Conservation (phyloP, 2,797 vertebrate species). For the Pachyuromys duprasi region DNA sequence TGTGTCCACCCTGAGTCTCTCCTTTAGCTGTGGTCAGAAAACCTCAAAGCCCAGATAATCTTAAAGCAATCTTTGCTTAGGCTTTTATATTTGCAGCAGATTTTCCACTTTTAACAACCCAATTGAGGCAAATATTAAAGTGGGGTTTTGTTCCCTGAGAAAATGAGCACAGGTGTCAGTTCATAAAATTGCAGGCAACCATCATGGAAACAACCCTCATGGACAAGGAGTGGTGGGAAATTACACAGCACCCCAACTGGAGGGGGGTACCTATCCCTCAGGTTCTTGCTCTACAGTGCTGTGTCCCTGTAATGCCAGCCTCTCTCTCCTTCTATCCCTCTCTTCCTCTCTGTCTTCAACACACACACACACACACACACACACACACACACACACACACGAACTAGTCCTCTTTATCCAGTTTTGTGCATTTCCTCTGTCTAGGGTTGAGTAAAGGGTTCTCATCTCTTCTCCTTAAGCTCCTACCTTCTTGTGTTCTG, state of each 20-base stretch:
- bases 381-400: not conserved
- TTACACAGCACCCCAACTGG: not conserved
- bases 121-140: constrained; percentile 50
- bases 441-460: not conserved
- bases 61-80: constrained; percentile 47
- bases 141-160: constrained; percentile 11
- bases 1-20: constrained; percentile 1
- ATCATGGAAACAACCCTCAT: not conserved
- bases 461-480: not conserved
- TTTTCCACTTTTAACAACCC: constrained; percentile 41
- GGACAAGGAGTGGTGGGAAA: not conserved
- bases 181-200: not conserved
- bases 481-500: not conserved
- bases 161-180: constrained; percentile 13
- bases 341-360: not conserved
- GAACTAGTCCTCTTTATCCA: not conserved
- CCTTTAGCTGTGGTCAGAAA: constrained; percentile 50
- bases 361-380: not conserved
- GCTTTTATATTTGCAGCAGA: constrained; percentile 57
- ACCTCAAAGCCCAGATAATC: constrained; percentile 62
- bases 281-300: not conserved
- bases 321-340: not conserved
- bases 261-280: fast-evolving
- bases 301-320: no score
- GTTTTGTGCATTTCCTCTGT: not conserved